phyloP scores from a whole-genome alignment of 2,797 vertebrate genomes.

The Chrysocyon brachyurus region DNA sequence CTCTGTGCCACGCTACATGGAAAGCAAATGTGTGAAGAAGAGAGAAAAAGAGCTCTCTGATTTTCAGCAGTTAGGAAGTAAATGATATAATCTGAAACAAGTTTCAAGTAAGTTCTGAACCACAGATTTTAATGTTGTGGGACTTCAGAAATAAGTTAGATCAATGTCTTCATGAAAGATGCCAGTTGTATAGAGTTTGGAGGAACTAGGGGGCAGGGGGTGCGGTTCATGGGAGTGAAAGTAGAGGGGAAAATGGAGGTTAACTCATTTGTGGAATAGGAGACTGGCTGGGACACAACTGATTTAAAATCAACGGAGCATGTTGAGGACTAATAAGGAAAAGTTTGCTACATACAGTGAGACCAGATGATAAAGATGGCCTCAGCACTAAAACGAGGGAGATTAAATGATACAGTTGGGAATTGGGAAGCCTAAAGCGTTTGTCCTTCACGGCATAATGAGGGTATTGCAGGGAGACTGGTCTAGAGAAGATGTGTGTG shows the following conservation, averaged over 20 bases:
- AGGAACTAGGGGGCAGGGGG: background rate
- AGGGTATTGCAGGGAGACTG: background rate
- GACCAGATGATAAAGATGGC: background rate
- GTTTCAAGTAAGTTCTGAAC: constrained; percentile 56
- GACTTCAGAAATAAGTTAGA: constrained; percentile 23
- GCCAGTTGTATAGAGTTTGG: background rate
- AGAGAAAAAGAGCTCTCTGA: background rate
- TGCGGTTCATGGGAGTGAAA: background rate
- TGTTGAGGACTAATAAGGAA: constrained; percentile 15
- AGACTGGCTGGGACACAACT: background rate
- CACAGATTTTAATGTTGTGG: background rate
- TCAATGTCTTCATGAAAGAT: background rate
- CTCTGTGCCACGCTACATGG: background rate
- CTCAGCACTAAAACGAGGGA: background rate
- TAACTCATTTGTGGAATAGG: background rate
- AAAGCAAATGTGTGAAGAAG: background rate
- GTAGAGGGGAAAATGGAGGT: background rate
- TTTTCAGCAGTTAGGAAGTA: background rate
- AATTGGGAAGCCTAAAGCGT: background rate
- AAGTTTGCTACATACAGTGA: background rate
- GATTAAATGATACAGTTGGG: background rate
- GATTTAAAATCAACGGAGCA: background rate
- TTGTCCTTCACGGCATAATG: background rate
- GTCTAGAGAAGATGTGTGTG: background rate
- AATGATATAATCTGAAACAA: background rate